phyloP scores from a whole-genome alignment of 2,797 vertebrate species.

The Delichon dasypus region DNA sequence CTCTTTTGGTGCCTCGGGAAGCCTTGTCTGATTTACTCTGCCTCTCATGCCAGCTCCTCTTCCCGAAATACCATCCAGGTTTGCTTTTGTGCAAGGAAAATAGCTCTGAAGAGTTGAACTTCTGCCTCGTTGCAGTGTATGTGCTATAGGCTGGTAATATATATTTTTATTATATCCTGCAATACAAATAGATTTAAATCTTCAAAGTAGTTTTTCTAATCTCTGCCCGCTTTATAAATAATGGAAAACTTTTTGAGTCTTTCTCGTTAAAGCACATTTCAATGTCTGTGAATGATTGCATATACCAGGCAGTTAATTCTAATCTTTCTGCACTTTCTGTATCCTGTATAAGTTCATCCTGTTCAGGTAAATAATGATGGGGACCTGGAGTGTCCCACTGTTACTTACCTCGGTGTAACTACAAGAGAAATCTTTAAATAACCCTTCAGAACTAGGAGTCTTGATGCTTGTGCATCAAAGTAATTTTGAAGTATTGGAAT shows the following conservation, averaged over 20 bases:
- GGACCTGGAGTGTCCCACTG: background rate
- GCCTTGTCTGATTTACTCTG: rapidly evolving
- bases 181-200: background rate
- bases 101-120: background rate
- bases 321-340: background rate
- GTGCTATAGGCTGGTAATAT: rapidly evolving
- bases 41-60: rapidly evolving
- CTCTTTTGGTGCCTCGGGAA: rapidly evolving
- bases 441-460: background rate
- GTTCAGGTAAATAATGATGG: background rate
- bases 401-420: background rate
- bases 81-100: background rate
- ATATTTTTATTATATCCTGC: rapidly evolving
- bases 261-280: background rate
- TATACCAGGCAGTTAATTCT: background rate
- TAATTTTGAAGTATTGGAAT: background rate
- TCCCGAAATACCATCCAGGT: too few species aligned
- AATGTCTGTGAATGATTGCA: background rate
- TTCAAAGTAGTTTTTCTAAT: rapidly evolving
- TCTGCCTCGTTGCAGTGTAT: rapidly evolving
- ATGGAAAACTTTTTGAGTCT: too few species aligned
- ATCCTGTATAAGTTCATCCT: background rate
- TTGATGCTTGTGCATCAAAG: background rate
- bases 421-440: background rate
- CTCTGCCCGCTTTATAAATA: background rate